Percentiles rank a stretch among this genome's conserved stretches.
Conservation (phyloP, 2,797 vertebrate genomes). For the Betta splendens region DNA sequence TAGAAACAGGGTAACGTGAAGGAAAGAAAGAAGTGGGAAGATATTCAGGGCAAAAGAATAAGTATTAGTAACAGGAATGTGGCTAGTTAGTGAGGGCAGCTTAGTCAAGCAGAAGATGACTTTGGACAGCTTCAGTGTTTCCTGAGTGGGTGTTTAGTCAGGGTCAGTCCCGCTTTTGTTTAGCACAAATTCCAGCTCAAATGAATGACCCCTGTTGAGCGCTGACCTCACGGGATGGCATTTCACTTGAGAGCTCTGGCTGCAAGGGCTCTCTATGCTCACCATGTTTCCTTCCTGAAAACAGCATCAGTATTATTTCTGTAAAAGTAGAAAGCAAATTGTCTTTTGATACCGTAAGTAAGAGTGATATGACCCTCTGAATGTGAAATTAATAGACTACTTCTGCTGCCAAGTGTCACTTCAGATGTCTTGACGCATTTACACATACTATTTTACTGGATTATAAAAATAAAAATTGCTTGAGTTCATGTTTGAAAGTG, state of each 20-base stretch:
- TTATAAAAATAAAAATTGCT: too few species aligned
- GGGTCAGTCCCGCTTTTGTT: conserved; percentile 66
- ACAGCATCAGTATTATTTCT: conserved; percentile 22
- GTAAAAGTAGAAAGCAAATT: conserved; percentile 15
- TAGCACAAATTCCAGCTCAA: conserved; percentile 62
- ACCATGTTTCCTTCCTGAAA: conserved; percentile 32
- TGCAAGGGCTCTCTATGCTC: not conserved
- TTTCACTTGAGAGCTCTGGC: conserved; percentile 33
- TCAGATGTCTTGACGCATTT: too few species aligned
- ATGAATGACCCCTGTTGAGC: conserved; percentile 51
- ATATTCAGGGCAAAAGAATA: not conserved
- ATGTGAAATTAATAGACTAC: conserved; percentile 1
- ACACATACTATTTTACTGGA: too few species aligned
- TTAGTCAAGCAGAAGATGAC: conserved; percentile 59
- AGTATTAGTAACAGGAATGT: not conserved
- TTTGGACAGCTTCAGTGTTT: conserved; percentile 38
- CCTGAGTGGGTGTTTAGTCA: conserved; percentile 40
- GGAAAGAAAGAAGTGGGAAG: conserved; percentile 9
- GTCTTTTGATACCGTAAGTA: conserved; percentile 14
- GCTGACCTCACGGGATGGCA: conserved; percentile 28
- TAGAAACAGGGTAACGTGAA: conserved; percentile 23
- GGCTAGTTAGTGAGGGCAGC: conserved; percentile 1
- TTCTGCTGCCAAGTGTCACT: conserved; percentile 6
- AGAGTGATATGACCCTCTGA: not conserved
- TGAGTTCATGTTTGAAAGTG: too few species aligned